Conservation (phyloP, 2,888 invertebrate genomes). For the Polydrusus cervinus region DNA sequence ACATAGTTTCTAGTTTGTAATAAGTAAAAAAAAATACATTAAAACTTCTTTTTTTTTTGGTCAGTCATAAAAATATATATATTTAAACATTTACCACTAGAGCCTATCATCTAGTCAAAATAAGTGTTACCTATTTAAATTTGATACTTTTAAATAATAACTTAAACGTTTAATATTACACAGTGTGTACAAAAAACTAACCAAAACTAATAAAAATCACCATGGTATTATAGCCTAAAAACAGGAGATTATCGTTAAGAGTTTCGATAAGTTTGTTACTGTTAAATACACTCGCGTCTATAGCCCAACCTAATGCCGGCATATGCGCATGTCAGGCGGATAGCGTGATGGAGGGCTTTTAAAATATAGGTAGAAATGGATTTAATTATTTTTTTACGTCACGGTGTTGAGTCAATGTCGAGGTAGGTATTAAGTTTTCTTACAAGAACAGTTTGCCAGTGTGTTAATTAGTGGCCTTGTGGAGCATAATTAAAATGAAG, state of each 20-base stretch:
- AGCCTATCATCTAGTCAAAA: slow-evolving; percentile 3
- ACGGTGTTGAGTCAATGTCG: too few relatives aligned
- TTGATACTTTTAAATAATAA: background rate
- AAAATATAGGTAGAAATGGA: too few relatives aligned
- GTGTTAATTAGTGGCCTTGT: too few relatives aligned
- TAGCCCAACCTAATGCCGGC: too few relatives aligned
- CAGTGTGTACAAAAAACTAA: slow-evolving; percentile 12
- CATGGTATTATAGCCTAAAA: slow-evolving; percentile 3
- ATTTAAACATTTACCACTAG: slow-evolving; percentile 15
- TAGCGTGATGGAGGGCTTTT: too few relatives aligned
- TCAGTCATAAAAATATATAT: slow-evolving; percentile 49
- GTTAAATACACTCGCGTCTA: too few relatives aligned
- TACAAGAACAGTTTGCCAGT: too few relatives aligned
- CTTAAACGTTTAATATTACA: slow-evolving; percentile 10
- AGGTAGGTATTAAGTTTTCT: too few relatives aligned
- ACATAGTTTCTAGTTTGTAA: too few relatives aligned
- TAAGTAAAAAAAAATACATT: background rate
- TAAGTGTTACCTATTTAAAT: slow-evolving; percentile 4
- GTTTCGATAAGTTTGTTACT: background rate
- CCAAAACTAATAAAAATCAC: slow-evolving; percentile 6
- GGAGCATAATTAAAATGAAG: too few relatives aligned
- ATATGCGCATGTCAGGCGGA: too few relatives aligned
- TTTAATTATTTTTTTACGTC: too few relatives aligned
- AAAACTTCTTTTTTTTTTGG: background rate
- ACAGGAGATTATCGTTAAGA: slow-evolving; percentile 7